These are phyloP conservation scores for Diadophis punctatus DNA, from an alignment of 2,113 vertebrate species.

Conservation along the genomic window DNA sequence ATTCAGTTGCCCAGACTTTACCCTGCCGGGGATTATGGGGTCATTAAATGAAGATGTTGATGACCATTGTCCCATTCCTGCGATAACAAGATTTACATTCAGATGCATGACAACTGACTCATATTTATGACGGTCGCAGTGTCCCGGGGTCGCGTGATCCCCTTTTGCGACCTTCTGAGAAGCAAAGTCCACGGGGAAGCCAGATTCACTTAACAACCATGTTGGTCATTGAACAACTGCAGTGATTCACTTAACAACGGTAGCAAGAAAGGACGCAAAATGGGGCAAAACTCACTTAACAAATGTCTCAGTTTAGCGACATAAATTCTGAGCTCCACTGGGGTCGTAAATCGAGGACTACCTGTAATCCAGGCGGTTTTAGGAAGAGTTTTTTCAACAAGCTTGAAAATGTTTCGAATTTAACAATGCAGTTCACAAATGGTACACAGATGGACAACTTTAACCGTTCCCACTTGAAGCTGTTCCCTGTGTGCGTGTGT, in stretches of 20 bases:
- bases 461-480: constrained; percentile 59
- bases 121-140: background rate
- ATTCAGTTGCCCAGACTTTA: too few relatives aligned
- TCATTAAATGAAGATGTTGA: too few relatives aligned
- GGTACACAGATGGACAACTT: constrained; percentile 75
- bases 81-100: too few relatives aligned
- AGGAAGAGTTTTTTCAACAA: constrained; percentile 26
- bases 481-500: constrained; percentile 7
- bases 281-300: background rate
- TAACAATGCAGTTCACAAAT: constrained; percentile 66
- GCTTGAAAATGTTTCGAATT: constrained; percentile 16
- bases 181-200: background rate
- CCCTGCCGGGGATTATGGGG: too few relatives aligned
- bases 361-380: background rate
- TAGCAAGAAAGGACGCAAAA: background rate
- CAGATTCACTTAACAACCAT: too few relatives aligned
- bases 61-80: too few relatives aligned
- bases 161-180: background rate
- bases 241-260: too few relatives aligned
- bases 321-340: background rate
- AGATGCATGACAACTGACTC: background rate
- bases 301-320: background rate
- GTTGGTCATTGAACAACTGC: too few relatives aligned
- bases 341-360: background rate
- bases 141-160: too few relatives aligned